Evolutionary conservation across 2,797 vertebrate genomes (phyloP).

Genomic region (Sebastes kiyomatsui): DNA sequence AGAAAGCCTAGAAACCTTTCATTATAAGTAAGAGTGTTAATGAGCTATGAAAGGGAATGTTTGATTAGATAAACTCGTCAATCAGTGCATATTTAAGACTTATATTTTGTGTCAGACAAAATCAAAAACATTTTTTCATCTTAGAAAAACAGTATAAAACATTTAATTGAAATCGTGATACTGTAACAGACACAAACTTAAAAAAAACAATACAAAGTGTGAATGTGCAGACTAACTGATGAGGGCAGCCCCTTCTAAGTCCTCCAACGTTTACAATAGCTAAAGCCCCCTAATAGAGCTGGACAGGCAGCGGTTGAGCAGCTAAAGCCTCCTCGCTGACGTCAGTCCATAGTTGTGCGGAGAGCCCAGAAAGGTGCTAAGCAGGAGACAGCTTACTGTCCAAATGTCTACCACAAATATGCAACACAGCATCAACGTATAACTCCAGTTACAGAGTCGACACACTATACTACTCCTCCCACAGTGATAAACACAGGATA

Average conservation of each 20-base stretch:
- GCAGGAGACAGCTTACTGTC: constrained; percentile 49
- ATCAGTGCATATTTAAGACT: not conserved
- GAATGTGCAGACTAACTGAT: constrained; percentile 10
- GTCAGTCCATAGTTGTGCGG: constrained; percentile 53
- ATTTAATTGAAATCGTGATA: constrained; percentile 46
- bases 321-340: constrained; percentile 65
- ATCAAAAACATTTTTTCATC: constrained; percentile 14
- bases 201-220: constrained; percentile 3
- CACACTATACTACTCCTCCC: not conserved
- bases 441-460: not conserved
- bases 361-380: constrained; percentile 48
- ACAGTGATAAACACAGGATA: not conserved
- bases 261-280: constrained; percentile 39
- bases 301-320: constrained; percentile 54
- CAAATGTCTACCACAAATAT: constrained; percentile 4
- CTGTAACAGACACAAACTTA: constrained; percentile 18
- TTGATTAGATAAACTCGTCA: not conserved
- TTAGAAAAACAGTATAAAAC: constrained; percentile 61
- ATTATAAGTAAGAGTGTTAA: not conserved
- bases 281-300: constrained; percentile 66
- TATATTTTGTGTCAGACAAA: not conserved
- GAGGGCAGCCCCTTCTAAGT: constrained; percentile 53
- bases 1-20: not conserved
- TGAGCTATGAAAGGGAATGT: not conserved
- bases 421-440: not conserved